Evolutionary conservation across 2,113 vertebrate genomes (phyloP).

Genomic region (Vombatus ursinus): DNA sequence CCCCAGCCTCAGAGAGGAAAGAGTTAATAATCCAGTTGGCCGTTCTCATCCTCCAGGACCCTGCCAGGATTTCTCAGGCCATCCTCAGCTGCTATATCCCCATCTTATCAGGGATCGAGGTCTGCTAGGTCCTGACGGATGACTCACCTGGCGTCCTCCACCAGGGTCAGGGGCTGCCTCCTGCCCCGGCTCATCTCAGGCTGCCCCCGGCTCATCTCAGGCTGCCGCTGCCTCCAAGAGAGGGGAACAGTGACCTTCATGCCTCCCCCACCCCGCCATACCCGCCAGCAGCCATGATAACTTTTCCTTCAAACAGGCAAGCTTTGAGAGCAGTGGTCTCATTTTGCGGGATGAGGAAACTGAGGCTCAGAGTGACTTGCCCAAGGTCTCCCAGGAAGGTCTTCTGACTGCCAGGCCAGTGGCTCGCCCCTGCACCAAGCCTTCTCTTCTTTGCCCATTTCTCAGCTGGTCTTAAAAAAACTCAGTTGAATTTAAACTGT

Average conservation of each 20-base stretch:
- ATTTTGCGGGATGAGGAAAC: background rate
- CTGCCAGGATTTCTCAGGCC: background rate
- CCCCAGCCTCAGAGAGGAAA: background rate
- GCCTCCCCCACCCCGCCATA: accelerated
- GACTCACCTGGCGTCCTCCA: background rate
- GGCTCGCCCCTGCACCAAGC: background rate
- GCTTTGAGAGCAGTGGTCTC: background rate
- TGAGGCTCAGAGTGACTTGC: background rate
- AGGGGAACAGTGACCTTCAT: background rate
- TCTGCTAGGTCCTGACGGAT: background rate
- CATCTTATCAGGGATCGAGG: background rate
- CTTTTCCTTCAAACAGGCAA: background rate
- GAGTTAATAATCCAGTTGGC: too few species aligned
- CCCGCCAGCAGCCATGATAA: background rate
- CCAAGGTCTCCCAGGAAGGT: background rate
- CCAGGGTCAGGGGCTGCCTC: background rate
- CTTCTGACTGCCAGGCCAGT: background rate
- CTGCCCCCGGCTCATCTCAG: too few species aligned
- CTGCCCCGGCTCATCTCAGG: too few species aligned
- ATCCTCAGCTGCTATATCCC: background rate
- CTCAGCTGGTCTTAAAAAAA: background rate
- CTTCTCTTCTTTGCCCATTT: background rate
- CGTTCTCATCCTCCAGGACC: background rate
- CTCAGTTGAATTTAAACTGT: background rate
- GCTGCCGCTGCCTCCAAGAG: background rate